phyloP scores from a whole-genome alignment of 2,888 invertebrate species.

The Cyclophora albipunctata region DNA sequence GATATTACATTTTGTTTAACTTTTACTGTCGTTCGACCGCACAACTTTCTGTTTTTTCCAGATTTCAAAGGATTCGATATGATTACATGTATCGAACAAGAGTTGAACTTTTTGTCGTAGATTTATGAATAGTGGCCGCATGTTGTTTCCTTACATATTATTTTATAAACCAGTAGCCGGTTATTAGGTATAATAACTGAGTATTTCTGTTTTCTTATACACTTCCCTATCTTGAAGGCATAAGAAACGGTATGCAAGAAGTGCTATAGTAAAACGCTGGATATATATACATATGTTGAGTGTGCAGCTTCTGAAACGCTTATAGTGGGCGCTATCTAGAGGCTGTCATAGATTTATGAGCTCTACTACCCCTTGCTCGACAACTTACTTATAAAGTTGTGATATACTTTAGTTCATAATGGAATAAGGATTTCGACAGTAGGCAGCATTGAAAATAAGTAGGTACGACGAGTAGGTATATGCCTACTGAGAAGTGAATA shows the following conservation, averaged over 20 bases:
- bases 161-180: no score
- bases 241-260: background rate
- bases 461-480: no score
- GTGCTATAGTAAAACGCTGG: constrained; percentile 37
- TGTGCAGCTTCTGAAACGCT: background rate
- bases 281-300: constrained; percentile 22
- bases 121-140: constrained; percentile 6
- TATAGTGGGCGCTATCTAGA: background rate
- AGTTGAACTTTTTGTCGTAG: constrained; percentile 9
- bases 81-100: constrained; percentile 8
- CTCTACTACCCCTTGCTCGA: background rate
- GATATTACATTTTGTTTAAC: constrained; percentile 38
- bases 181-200: no score
- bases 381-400: no score
- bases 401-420: no score
- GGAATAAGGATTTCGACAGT: no score
- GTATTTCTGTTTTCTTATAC: no score
- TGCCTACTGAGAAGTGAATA: no score
- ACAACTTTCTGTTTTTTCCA: constrained; percentile 53
- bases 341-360: background rate
- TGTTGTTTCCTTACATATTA: constrained; percentile 9
- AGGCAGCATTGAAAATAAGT: no score
- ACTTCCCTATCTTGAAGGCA: no score
- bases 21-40: constrained; percentile 41
- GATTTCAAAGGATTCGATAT: constrained; percentile 19